A percentile compares a stretch with the other conserved stretches of the same genome.
Conservation (phyloP, 64 coral and sea anemone genomes). For the Porites lutea region DNA sequence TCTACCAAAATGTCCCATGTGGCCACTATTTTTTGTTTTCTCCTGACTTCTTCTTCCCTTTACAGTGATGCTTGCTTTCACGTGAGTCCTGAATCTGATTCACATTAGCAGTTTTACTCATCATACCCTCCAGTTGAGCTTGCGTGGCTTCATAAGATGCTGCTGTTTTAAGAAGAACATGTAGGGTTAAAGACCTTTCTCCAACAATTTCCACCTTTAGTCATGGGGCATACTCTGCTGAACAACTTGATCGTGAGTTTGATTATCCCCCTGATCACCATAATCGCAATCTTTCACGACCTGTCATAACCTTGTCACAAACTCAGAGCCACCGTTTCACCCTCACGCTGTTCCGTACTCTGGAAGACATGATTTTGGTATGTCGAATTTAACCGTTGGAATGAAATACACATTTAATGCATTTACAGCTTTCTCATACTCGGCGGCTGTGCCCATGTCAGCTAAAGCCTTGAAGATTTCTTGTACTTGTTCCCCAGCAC, state of each 20-base stretch:
- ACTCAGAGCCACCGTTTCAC: not conserved
- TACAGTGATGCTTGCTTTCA: not conserved
- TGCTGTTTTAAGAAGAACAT: not conserved
- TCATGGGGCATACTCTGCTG: not conserved
- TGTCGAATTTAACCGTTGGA: not conserved
- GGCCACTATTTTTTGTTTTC: not conserved
- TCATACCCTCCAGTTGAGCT: not conserved
- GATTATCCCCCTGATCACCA: not conserved
- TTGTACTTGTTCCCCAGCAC: not conserved
- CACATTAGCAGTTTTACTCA: not conserved
- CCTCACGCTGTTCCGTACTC: not conserved
- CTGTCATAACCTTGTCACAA: not conserved
- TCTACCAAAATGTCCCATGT: not conserved
- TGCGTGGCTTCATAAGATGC: not conserved
- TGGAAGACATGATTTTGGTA: not conserved
- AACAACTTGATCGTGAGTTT: not conserved
- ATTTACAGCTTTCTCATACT: not conserved
- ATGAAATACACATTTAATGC: not conserved
- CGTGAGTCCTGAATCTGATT: not conserved
- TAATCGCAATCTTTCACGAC: not conserved
- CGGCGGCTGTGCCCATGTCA: not conserved
- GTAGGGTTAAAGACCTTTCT: conserved; percentile 1
- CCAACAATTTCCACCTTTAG: not conserved
- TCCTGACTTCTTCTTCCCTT: not conserved
- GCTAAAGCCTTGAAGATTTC: not conserved